Evolutionary conservation across 2,888 invertebrate genomes (phyloP).

Genomic region (Troides aeacus): DNA sequence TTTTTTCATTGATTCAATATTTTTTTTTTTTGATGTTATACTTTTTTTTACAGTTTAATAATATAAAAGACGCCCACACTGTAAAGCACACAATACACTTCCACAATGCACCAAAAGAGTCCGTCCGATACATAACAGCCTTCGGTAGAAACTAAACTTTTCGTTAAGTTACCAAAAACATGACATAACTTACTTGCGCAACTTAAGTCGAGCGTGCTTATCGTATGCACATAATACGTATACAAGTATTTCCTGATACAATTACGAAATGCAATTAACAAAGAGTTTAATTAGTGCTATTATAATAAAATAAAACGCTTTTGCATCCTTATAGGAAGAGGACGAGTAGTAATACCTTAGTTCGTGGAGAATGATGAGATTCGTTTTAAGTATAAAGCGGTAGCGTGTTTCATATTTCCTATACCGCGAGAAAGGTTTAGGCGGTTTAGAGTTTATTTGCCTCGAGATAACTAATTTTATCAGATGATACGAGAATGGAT

Average conservation of each 20-base stretch:
- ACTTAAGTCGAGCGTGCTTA: constrained; percentile 26
- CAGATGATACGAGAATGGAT: too few species aligned
- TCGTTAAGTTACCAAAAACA: constrained; percentile 14
- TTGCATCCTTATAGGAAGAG: background rate
- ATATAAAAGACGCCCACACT: background rate
- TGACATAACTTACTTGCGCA: constrained; percentile 27
- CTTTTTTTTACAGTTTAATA: background rate
- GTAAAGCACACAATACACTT: background rate
- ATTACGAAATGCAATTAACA: constrained; percentile 20
- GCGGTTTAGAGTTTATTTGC: too few species aligned
- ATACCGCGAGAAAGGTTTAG: too few species aligned
- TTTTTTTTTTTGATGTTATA: background rate
- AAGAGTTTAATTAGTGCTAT: background rate
- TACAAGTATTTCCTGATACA: constrained; percentile 23
- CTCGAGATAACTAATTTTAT: too few species aligned
- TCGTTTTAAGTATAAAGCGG: too few species aligned
- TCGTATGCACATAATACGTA: constrained; percentile 20
- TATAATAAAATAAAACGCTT: background rate
- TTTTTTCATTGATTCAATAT: too few species aligned
- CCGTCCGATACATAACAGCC: constrained; percentile 18
- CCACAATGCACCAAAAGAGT: constrained; percentile 14
- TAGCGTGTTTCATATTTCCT: too few species aligned
- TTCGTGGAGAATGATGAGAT: too few species aligned
- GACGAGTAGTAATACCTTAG: too few species aligned
- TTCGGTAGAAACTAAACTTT: constrained; percentile 21